A percentile compares a stretch with the other conserved stretches of the same genome.
Evolutionary conservation across 1,140 invertebrate species (phyloP).

Genomic region (Octopus bimaculoides): DNA sequence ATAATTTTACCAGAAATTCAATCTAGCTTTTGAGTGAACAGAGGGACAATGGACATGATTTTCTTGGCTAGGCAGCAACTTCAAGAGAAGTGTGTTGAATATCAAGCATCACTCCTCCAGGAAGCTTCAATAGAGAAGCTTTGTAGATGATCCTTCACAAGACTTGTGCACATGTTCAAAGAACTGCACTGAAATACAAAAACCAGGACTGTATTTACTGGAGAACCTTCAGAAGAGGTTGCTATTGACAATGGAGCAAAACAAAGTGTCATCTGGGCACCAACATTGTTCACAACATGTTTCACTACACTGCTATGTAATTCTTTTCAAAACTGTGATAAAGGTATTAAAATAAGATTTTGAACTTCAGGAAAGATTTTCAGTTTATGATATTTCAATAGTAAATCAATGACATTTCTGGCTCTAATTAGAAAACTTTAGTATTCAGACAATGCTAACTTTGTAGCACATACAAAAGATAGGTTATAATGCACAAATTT

Average conservation of each 20-base stretch:
- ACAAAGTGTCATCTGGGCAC: background rate
- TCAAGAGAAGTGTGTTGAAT: too few species aligned
- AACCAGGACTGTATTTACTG: too few species aligned
- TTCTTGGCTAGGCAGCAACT: too few species aligned
- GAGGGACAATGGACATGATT: too few species aligned
- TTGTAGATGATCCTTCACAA: too few species aligned
- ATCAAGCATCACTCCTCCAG: too few species aligned
- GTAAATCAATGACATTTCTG: background rate
- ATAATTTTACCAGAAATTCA: too few species aligned
- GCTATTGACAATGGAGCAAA: background rate
- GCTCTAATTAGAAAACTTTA: background rate
- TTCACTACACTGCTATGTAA: background rate
- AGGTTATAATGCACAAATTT: background rate
- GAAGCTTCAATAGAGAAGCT: too few species aligned
- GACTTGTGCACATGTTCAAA: too few species aligned
- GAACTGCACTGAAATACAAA: too few species aligned
- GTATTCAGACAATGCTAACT: background rate
- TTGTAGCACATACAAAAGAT: background rate
- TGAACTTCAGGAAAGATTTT: background rate
- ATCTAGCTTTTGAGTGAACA: too few species aligned
- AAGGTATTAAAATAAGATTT: background rate
- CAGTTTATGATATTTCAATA: background rate
- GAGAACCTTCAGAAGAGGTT: too few species aligned
- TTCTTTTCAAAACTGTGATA: background rate
- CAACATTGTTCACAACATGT: background rate